phyloP scores from a whole-genome alignment of 2,888 invertebrate genomes.

The Tipula vernalis region DNA sequence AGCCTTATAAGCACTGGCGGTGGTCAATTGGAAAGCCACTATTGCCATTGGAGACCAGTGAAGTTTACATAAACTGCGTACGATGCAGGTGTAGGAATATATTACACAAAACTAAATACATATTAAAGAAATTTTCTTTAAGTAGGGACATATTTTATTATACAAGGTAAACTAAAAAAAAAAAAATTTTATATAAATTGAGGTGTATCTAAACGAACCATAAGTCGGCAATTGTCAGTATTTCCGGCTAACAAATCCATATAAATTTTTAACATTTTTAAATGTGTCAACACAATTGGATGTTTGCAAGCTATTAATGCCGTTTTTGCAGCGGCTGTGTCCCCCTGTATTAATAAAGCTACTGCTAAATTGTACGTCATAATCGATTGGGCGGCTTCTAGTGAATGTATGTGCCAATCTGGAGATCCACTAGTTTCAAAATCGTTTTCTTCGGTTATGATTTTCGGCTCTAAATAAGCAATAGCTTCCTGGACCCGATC shows the following conservation, averaged over 20 bases:
- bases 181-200: conserved; percentile 5
- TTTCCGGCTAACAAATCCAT: conserved; percentile 43
- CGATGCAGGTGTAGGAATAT: too few species aligned
- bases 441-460: conserved; percentile 44
- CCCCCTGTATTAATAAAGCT: conserved; percentile 59
- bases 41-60: too few species aligned
- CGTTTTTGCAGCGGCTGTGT: conserved; percentile 45
- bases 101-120: too few species aligned
- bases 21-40: too few species aligned
- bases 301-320: conserved; percentile 28
- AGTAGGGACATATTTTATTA: too few species aligned
- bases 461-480: conserved; percentile 66
- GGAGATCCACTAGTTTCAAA: conserved; percentile 36
- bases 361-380: conserved; percentile 69
- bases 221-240: conserved; percentile 39
- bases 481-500: conserved; percentile 75
- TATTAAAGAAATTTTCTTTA: too few species aligned
- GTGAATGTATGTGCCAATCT: conserved; percentile 41
- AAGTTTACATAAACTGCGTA: too few species aligned
- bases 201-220: conserved; percentile 29
- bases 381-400: conserved; percentile 53
- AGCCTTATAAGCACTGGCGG: too few species aligned
- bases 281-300: conserved; percentile 27
- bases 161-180: neutral
- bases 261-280: conserved; percentile 39